Evolutionary conservation across 2,797 vertebrate genomes (phyloP).

Genomic region (Acrossocheilus wenchowensis): DNA sequence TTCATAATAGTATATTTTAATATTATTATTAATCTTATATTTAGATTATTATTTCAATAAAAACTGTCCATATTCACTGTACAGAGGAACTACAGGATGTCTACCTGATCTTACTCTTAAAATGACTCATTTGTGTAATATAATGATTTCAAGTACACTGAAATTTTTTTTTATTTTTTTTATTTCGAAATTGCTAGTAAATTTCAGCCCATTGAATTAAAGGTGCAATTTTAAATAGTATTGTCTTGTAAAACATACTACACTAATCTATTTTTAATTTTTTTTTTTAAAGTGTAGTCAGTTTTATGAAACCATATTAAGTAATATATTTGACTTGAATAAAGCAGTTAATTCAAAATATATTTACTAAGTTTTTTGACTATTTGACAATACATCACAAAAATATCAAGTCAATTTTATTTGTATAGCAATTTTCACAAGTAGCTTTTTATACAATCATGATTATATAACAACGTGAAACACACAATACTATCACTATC

Average conservation of each 20-base stretch:
- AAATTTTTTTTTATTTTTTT: neutral
- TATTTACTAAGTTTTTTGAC: neutral
- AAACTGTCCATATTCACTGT: neutral
- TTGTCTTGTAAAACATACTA: neutral
- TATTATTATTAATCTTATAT: neutral
- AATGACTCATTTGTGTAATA: neutral
- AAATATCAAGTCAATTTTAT: neutral
- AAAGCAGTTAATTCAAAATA: neutral
- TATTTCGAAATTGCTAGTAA: neutral
- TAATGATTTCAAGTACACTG: neutral
- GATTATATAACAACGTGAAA: no score
- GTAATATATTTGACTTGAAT: neutral
- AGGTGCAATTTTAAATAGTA: neutral
- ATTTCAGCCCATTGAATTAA: neutral
- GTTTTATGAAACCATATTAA: neutral
- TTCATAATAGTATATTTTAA: neutral
- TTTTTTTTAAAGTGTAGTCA: neutral
- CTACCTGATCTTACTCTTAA: neutral
- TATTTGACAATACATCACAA: neutral
- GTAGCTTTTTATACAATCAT: neutral
- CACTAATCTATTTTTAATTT: neutral
- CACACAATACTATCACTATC: no score
- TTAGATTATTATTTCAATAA: neutral
- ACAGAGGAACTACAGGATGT: neutral
- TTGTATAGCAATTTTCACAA: neutral